Conservation (phyloP, 2,797 vertebrate species). For the Hemibagrus guttatus region DNA sequence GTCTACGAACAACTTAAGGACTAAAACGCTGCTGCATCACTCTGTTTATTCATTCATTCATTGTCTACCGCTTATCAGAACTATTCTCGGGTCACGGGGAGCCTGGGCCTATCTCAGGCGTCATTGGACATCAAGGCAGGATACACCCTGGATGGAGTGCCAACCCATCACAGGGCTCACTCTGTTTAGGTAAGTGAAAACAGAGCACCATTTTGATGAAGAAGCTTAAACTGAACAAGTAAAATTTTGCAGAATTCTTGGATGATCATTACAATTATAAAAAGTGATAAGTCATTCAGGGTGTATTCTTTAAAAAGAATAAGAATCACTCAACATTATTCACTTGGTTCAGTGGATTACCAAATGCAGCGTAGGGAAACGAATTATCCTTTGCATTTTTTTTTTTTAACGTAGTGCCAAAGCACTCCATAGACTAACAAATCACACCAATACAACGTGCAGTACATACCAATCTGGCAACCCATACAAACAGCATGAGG, state of each 20-base stretch:
- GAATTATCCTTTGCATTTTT: not conserved
- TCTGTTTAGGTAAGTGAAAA: not conserved
- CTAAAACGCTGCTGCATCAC: not conserved
- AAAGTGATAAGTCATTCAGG: not conserved
- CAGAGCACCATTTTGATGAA: not conserved
- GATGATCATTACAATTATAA: no score
- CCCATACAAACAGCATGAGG: slow-evolving; percentile 19
- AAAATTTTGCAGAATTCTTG: no score
- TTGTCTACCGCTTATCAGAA: no score
- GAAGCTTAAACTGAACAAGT: not conserved
- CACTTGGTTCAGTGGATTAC: not conserved
- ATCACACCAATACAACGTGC: not conserved
- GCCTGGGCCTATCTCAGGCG: no score
- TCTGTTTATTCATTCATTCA: no score
- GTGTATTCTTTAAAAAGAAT: not conserved
- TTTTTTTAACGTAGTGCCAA: not conserved
- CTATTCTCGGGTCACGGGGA: no score
- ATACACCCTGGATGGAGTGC: no score
- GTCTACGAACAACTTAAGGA: not conserved
- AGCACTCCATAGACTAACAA: not conserved
- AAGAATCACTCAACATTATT: not conserved
- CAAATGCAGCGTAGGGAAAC: not conserved
- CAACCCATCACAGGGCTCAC: no score
- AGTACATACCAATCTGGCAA: not conserved
- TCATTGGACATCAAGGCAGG: no score